Conservation (phyloP, 2,113 vertebrate species). For the Tenrec ecaudatus region DNA sequence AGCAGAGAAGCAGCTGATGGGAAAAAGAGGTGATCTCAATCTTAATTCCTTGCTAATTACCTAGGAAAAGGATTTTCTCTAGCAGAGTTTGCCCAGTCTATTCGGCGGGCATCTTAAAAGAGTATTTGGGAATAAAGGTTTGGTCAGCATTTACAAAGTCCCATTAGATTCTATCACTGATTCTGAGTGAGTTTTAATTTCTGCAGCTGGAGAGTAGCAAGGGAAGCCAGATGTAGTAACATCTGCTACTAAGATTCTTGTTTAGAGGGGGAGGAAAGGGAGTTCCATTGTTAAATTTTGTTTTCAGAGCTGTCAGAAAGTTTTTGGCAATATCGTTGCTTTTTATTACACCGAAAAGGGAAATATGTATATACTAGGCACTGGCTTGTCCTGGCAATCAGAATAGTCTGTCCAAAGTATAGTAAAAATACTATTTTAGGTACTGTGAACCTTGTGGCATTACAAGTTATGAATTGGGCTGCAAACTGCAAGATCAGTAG, state of each 20-base stretch:
- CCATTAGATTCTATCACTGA: slow-evolving; percentile 52
- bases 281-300: slow-evolving; percentile 53
- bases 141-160: slow-evolving; percentile 64
- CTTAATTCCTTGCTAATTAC: slow-evolving; percentile 60
- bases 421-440: slow-evolving; percentile 46
- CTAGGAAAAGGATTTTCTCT: slow-evolving; percentile 59
- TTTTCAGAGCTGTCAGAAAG: slow-evolving; percentile 39
- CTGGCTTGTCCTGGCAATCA: slow-evolving; percentile 32
- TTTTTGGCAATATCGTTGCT: not conserved
- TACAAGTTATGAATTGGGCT: too few relatives aligned
- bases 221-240: slow-evolving; percentile 69
- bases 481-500: too few relatives aligned
- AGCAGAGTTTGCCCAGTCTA: not conserved
- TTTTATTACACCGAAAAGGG: slow-evolving; percentile 11
- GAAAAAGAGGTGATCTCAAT: slow-evolving; percentile 11
- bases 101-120: slow-evolving; percentile 56
- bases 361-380: not conserved
- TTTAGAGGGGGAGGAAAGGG: not conserved
- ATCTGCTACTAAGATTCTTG: slow-evolving; percentile 67
- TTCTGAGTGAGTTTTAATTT: slow-evolving; percentile 73
- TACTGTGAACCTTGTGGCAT: not conserved
- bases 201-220: slow-evolving; percentile 63
- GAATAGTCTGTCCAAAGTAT: slow-evolving; percentile 17
- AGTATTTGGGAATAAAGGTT: slow-evolving; percentile 63
- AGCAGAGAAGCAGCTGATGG: too few relatives aligned